Base-by-base conservation (phyloP, 2,113 vertebrate species). In the Colius striatus region DNA sequence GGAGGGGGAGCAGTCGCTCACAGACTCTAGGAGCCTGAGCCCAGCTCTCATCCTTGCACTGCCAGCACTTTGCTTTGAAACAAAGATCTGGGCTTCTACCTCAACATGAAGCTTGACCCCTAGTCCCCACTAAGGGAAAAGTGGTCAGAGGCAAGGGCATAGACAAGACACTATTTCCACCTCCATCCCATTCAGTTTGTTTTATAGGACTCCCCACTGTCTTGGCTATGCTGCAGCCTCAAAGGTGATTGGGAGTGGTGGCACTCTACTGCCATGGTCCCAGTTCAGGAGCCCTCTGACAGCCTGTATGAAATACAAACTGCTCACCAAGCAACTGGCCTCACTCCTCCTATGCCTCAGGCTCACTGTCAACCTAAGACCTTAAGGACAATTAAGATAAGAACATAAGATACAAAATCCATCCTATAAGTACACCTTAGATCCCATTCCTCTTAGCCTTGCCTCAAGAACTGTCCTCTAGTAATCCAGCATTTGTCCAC, bases 1-100 rank as follows among this genome's bases (percentile, higher is more conserved):
- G 27, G 51, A 70, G 21, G 9, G 5, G 4, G 6, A 77, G 22
- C 6, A 2, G 8, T n/a, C 2, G 0, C 8, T 36, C 50, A 26
- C 16, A 61, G 34, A 51, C 6, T 16, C 13, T 13, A 45, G 45
- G 32, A 77, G 10, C 27, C 70, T 55, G 21, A 70, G n/a, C 8
- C 16, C 20, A 68, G 11, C 20, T 76, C 27, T 58, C 30, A 38
- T 3, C 25, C 21, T 19, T 9, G 11, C 30, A 22, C 30, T 36
- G 18, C 21, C 25, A 11, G 9, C 5, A 3, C 5, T 45, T 68
- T 30, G 30, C 58, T 73, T 71, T 84, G 54, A 63, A 61, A 12
- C 4, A 32, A 30, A 16, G 9, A 70, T 17, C 26, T 30, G 65
- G 29, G 8, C 14, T 82, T 34, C 55, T 10, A 30, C 11, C 22